Conservation (phyloP, 2,888 invertebrate genomes). For the Nineta flava region DNA sequence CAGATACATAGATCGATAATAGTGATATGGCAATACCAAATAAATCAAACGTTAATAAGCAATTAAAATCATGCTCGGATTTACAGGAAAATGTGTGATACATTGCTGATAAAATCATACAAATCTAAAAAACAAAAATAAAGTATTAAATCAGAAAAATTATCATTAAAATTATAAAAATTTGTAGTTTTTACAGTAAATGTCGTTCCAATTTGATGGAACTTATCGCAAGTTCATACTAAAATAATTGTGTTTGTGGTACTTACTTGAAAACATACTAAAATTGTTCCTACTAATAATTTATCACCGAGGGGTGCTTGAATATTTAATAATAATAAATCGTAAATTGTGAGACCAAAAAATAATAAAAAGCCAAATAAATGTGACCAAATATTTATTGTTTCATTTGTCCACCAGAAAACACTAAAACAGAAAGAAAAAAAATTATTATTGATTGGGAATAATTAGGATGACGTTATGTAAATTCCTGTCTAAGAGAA, state of each 20-base stretch:
- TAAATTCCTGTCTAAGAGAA: too few species aligned
- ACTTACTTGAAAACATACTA: constrained; percentile 76
- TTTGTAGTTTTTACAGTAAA: too few species aligned
- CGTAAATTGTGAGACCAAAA: constrained; percentile 67
- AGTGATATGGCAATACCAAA: constrained; percentile 87
- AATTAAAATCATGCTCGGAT: constrained; percentile 69
- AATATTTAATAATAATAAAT: constrained; percentile 60
- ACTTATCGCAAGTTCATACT: too few species aligned
- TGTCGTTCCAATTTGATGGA: too few species aligned
- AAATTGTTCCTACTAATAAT: constrained; percentile 63
- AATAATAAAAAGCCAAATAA: constrained; percentile 75
- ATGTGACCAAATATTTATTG: constrained; percentile 95
- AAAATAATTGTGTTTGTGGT: too few species aligned
- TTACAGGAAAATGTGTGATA: constrained; percentile 93
- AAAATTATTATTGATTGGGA: too few species aligned
- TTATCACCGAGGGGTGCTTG: constrained; percentile 71
- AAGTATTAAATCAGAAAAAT: constrained; percentile 12
- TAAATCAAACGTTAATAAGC: constrained; percentile 79
- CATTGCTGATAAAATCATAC: constrained; percentile 80
- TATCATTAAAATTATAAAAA: not conserved
- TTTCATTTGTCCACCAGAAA: constrained; percentile 96
- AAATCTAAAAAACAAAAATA: constrained; percentile 75
- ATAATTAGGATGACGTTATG: too few species aligned
- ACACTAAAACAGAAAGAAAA: constrained; percentile 41
- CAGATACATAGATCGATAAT: constrained; percentile 87